Conservation (phyloP, 2,888 invertebrate species). For the Sepioteuthis lessoniana region DNA sequence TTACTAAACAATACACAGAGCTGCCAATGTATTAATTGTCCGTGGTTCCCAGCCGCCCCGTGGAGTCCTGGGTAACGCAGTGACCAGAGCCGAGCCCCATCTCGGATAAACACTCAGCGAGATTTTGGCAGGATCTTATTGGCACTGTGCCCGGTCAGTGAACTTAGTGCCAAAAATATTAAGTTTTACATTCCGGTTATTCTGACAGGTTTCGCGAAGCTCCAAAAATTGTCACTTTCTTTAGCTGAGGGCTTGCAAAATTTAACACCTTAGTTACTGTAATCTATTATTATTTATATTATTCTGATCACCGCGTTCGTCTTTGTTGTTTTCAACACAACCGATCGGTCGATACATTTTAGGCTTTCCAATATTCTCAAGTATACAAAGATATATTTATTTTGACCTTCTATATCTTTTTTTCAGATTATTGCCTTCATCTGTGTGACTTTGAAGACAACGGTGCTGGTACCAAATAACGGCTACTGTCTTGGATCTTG, state of each 20-base stretch:
- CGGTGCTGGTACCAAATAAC: too few species aligned
- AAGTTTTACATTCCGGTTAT: background rate
- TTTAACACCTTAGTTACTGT: background rate
- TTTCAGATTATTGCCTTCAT: too few species aligned
- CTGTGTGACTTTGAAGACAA: too few species aligned
- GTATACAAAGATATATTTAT: too few species aligned
- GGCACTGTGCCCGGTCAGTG: background rate
- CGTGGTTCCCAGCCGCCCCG: background rate
- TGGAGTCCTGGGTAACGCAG: background rate
- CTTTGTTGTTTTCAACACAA: too few species aligned
- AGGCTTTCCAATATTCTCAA: background rate
- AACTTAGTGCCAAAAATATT: background rate
- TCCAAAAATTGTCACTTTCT: background rate
- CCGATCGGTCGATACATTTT: background rate
- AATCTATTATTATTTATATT: background rate
- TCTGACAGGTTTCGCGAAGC: background rate
- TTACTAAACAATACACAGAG: constrained; percentile 9
- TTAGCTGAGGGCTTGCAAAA: background rate
- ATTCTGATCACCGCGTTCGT: too few species aligned
- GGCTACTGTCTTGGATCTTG: too few species aligned
- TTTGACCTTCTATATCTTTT: too few species aligned
- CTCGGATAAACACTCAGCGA: background rate
- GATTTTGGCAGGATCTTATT: background rate
- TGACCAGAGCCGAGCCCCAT: background rate
- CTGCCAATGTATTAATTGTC: constrained; percentile 33